These are phyloP conservation scores for Picathartes gymnocephalus DNA, from an alignment of 2,113 vertebrate genomes.

Conservation along the genomic window DNA sequence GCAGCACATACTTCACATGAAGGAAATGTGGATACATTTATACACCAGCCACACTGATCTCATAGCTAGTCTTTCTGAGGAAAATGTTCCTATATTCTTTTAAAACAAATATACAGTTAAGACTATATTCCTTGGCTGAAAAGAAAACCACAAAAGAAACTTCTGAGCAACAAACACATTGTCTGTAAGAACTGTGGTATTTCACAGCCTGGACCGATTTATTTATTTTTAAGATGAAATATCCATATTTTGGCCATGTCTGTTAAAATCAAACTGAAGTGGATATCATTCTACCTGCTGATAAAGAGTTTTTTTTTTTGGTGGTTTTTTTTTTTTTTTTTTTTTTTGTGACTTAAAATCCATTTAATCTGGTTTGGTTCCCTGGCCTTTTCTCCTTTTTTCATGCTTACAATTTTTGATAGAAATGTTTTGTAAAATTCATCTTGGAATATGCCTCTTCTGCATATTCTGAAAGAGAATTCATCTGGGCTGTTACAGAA, in stretches of 20 bases:
- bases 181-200: neutral
- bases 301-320: neutral
- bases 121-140: neutral
- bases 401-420: neutral
- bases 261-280: neutral
- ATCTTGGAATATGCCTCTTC: neutral
- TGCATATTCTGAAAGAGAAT: neutral
- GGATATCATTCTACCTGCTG: neutral
- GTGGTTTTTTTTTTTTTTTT: neutral
- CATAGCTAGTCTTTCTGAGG: neutral
- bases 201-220: neutral
- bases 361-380: neutral
- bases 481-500: neutral
- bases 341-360: neutral
- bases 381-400: neutral
- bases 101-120: neutral
- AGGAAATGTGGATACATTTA: neutral
- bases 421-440: neutral
- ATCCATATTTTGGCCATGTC: neutral
- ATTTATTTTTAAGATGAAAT: neutral
- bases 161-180: neutral
- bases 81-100: neutral
- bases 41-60: rapidly evolving
- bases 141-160: neutral
- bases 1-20: rapidly evolving